A percentile compares a stretch with the other conserved stretches of the same genome.
Evolutionary conservation across 2,797 vertebrate species (phyloP).

Genomic region (Clarias platycephalus): DNA sequence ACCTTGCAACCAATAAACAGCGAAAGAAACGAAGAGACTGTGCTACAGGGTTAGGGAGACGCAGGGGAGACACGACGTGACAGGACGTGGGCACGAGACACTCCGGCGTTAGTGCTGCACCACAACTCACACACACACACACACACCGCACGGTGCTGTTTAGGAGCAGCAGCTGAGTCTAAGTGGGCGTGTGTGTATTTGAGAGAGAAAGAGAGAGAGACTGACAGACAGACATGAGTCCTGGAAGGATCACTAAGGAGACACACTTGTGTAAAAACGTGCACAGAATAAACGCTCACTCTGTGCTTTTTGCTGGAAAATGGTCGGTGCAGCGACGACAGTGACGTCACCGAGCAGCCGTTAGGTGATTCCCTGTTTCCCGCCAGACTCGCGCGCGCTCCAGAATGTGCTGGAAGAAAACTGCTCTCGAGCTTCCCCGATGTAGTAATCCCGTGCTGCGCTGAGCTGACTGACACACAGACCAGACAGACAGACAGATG

Average conservation of each 20-base stretch:
- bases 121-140: not conserved
- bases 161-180: not conserved
- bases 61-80: not conserved
- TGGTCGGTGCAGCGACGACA: slow-evolving; percentile 36
- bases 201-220: not conserved
- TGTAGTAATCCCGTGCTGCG: not conserved
- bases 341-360: slow-evolving; percentile 66
- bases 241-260: not conserved
- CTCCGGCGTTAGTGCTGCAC: not conserved
- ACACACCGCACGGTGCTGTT: not conserved
- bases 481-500: not conserved
- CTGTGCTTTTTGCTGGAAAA: not conserved
- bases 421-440: not conserved
- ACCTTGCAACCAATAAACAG: not conserved
- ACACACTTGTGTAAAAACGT: not conserved
- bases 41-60: not conserved
- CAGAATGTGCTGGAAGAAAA: slow-evolving; percentile 58
- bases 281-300: not conserved
- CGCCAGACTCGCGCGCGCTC: slow-evolving; percentile 33
- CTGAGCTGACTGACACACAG: not conserved
- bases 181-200: not conserved
- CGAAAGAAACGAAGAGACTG: not conserved
- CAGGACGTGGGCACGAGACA: not conserved
- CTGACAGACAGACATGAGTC: not conserved
- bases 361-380: slow-evolving; percentile 62